phyloP scores from a whole-genome alignment of 2,888 invertebrate species.

The Drosophila prolongata region DNA sequence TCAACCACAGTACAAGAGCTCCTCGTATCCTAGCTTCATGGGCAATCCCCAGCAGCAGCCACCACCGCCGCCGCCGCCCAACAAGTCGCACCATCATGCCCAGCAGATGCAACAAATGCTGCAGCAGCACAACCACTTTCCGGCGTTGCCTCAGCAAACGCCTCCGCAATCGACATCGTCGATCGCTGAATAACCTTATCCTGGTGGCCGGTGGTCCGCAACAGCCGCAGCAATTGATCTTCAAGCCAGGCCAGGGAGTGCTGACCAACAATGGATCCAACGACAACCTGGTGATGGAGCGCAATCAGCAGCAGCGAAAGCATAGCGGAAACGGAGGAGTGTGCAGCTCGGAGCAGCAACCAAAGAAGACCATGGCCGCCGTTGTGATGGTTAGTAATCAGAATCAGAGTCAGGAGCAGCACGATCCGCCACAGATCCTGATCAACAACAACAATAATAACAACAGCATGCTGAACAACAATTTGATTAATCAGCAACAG shows the following conservation, averaged over 20 bases:
- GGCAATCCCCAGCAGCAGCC: constrained; percentile 68
- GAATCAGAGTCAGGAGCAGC: constrained; percentile 46
- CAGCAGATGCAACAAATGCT: constrained; percentile 73
- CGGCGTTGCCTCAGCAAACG: constrained; percentile 75
- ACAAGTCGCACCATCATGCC: constrained; percentile 57
- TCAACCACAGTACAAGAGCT: constrained; percentile 81
- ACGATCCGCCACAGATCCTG: constrained; percentile 64
- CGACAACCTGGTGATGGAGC: constrained; percentile 29
- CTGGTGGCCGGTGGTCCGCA: constrained; percentile 81
- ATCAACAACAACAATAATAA: constrained; percentile 67
- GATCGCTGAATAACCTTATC: constrained; percentile 84
- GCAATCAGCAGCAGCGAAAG: constrained; percentile 54
- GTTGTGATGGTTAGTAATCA: constrained; percentile 83
- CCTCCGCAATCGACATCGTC: constrained; percentile 78
- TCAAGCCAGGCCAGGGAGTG: constrained; percentile 81
- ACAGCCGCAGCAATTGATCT: constrained; percentile 80
- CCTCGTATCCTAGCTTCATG: constrained; percentile 83
- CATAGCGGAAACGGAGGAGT: constrained; percentile 40
- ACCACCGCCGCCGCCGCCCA: constrained; percentile 60
- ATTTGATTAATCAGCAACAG: constrained; percentile 75
- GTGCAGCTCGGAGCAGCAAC: constrained; percentile 54
- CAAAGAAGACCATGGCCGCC: constrained; percentile 82
- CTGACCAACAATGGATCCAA: constrained; percentile 62
- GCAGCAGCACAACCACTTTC: constrained; percentile 77
- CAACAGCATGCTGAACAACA: constrained; percentile 75